A percentile compares a stretch with the other conserved stretches of the same genome.
These are phyloP conservation scores for Bostrychus sinensis DNA, from an alignment of 2,113 vertebrate species.

Conservation along the genomic window DNA sequence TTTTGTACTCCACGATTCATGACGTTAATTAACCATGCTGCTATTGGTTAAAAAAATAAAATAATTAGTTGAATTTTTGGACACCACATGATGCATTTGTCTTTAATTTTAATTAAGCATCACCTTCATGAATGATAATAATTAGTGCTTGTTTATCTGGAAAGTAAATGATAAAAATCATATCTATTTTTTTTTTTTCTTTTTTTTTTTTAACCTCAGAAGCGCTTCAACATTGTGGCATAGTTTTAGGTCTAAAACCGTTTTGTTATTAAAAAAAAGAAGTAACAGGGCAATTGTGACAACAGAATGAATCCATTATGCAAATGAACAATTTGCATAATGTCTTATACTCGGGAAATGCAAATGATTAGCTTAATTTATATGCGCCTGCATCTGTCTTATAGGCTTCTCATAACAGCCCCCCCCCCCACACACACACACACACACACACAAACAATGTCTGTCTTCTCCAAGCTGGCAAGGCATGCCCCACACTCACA, in stretches of 20 bases:
- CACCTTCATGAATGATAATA: too few relatives aligned
- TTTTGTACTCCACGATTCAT: too few relatives aligned
- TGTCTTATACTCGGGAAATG: conserved; percentile 94
- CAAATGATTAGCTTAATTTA: conserved; percentile 97
- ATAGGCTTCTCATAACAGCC: conserved; percentile 89
- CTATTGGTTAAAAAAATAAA: too few relatives aligned
- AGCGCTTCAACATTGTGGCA: not conserved
- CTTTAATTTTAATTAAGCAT: too few relatives aligned
- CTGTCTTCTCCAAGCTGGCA: conserved; percentile 71
- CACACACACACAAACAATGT: not conserved
- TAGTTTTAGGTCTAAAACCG: conserved; percentile 65
- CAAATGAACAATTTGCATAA: conserved; percentile 96
- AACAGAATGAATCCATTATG: conserved; percentile 97
- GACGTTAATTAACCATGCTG: too few relatives aligned
- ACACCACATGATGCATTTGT: too few relatives aligned
- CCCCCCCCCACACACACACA: not conserved
- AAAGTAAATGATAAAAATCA: not conserved
- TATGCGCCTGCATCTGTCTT: conserved; percentile 90
- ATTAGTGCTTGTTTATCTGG: too few relatives aligned
- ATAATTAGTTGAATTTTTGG: too few relatives aligned
- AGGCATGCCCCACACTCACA: conserved; percentile 55
- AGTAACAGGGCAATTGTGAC: conserved; percentile 87
- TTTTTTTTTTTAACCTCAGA: too few relatives aligned
- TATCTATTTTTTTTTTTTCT: not conserved
- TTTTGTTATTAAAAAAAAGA: conserved; percentile 83